Conservation (phyloP, 1,140 invertebrate genomes). For the Neodiprion fabricii region DNA sequence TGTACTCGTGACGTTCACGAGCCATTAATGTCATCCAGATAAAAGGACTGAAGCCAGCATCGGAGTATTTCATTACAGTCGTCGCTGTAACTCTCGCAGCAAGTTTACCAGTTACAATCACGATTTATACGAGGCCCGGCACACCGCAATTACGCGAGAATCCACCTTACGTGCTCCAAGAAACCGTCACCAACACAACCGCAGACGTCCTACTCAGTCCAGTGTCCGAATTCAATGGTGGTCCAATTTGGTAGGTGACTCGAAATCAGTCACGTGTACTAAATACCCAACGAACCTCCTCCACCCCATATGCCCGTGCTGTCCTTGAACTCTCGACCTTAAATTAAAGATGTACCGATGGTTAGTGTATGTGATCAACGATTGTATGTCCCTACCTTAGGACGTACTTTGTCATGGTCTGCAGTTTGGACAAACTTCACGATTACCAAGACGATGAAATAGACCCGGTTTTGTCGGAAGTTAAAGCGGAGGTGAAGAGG, state of each 20-base stretch:
- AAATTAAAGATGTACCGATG: too few species aligned
- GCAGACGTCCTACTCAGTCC: slow-evolving; percentile 14
- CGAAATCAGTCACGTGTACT: too few species aligned
- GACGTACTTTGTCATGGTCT: slow-evolving; percentile 18
- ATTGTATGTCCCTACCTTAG: neutral
- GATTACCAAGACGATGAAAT: neutral
- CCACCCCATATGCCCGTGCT: neutral
- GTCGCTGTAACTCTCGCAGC: slow-evolving; percentile 4
- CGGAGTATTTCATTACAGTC: slow-evolving; percentile 16
- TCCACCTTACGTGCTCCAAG: neutral
- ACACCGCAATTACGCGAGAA: slow-evolving; percentile 8
- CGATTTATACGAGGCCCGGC: slow-evolving; percentile 12
- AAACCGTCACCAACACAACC: neutral
- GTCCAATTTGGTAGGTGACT: slow-evolving; percentile 12
- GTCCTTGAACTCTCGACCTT: too few species aligned
- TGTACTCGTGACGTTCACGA: neutral
- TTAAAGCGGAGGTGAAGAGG: slow-evolving; percentile 10
- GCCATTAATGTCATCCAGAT: slow-evolving; percentile 6
- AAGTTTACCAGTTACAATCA: slow-evolving; percentile 14
- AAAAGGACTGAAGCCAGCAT: slow-evolving; percentile 16
- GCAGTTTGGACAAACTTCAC: neutral
- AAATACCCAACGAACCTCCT: neutral
- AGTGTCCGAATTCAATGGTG: slow-evolving; percentile 5
- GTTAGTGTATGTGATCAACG: neutral
- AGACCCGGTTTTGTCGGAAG: slow-evolving; percentile 12